Conservation (phyloP, 2,113 vertebrate genomes). For the Oxygymnocypris stewartii region DNA sequence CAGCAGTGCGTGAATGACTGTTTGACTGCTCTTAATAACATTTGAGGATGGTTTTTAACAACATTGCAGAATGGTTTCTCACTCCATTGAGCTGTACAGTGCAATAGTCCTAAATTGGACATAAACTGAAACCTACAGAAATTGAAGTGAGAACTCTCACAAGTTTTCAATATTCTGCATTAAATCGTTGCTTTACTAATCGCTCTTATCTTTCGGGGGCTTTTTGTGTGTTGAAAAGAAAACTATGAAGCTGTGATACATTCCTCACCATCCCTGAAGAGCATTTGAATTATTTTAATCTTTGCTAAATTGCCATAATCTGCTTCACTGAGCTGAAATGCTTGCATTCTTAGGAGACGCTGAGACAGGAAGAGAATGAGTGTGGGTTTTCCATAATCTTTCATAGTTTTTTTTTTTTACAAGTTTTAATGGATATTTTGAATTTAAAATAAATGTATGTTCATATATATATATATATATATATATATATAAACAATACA, state of each 20-base stretch:
- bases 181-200: constrained; percentile 17
- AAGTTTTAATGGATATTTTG: not conserved
- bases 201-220: not conserved
- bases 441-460: not conserved
- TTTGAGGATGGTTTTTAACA: constrained; percentile 45
- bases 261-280: constrained; percentile 21
- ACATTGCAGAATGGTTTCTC: constrained; percentile 38
- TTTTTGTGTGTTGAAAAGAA: not conserved
- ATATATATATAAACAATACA: no score
- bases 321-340: constrained; percentile 26
- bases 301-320: constrained; percentile 27
- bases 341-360: not conserved
- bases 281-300: constrained; percentile 29
- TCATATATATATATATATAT: no score
- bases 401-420: not conserved
- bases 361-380: not conserved
- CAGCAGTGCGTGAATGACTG: constrained; percentile 39
- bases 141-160: constrained; percentile 1
- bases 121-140: constrained; percentile 30
- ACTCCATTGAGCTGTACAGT: constrained; percentile 6
- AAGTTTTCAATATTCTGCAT: not conserved
- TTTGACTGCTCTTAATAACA: constrained; percentile 43
- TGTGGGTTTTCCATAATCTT: not conserved
- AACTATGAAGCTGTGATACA: not conserved
- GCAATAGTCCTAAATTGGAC: constrained; percentile 30